These are phyloP conservation scores for Macheiramphus alcinus DNA, from an alignment of 2,113 vertebrate species.

Conservation along the genomic window DNA sequence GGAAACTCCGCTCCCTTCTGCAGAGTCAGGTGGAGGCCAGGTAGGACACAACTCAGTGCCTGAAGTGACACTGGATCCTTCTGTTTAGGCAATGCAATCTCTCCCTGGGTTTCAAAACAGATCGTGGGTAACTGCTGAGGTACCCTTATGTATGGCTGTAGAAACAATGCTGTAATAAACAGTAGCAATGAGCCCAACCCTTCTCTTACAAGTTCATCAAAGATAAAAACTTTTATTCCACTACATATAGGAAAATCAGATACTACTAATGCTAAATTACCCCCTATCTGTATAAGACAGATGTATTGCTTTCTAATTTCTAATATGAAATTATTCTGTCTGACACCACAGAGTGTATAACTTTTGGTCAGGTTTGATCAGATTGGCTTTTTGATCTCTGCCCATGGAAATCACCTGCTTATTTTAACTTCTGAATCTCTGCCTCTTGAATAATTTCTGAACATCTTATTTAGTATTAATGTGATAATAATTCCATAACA, in stretches of 20 bases:
- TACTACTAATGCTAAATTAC: neutral
- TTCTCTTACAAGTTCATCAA: neutral
- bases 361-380: neutral
- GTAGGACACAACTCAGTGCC: neutral
- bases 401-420: neutral
- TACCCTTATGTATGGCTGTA: neutral
- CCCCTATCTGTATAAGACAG: neutral
- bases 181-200: neutral
- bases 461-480: neutral
- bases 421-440: neutral
- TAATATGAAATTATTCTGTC: neutral
- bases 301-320: neutral
- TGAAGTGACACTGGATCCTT: neutral
- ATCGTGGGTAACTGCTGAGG: neutral
- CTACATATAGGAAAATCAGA: neutral
- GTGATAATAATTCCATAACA: neutral
- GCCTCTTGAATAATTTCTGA: neutral
- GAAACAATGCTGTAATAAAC: neutral
- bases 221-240: neutral
- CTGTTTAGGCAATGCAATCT: neutral
- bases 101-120: neutral
- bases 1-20: neutral
- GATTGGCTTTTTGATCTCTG: neutral
- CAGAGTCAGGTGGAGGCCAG: neutral
- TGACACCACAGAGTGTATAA: neutral